Conservation (phyloP, 2,797 vertebrate species). For the Malurus splendens region DNA sequence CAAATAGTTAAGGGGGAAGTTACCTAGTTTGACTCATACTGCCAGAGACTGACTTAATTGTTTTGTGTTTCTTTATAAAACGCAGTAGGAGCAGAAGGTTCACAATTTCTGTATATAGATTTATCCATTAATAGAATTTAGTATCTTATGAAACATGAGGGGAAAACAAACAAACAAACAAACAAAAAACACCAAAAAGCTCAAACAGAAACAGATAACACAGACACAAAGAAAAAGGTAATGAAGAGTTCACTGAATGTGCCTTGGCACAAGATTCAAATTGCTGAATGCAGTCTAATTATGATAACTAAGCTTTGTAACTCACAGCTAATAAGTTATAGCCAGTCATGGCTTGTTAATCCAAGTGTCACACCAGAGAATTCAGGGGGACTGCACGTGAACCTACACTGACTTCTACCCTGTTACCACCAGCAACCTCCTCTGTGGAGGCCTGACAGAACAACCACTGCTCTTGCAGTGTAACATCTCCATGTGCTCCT, state of each 20-base stretch:
- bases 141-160: background rate
- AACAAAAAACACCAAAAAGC: background rate
- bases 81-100: background rate
- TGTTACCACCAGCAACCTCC: background rate
- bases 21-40: background rate
- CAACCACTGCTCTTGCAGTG: background rate
- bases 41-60: background rate
- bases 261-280: background rate
- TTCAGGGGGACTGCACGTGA: background rate
- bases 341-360: background rate
- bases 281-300: background rate
- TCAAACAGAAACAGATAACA: background rate
- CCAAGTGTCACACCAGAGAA: background rate
- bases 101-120: background rate
- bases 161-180: background rate
- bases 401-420: background rate
- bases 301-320: background rate
- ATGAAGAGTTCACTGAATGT: background rate
- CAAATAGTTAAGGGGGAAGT: background rate
- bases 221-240: background rate
- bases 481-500: background rate
- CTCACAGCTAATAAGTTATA: background rate
- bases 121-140: background rate
- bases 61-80: background rate
- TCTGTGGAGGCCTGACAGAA: background rate